Conservation (phyloP, 2,113 vertebrate species). For the Rhadina sibilatrix region DNA sequence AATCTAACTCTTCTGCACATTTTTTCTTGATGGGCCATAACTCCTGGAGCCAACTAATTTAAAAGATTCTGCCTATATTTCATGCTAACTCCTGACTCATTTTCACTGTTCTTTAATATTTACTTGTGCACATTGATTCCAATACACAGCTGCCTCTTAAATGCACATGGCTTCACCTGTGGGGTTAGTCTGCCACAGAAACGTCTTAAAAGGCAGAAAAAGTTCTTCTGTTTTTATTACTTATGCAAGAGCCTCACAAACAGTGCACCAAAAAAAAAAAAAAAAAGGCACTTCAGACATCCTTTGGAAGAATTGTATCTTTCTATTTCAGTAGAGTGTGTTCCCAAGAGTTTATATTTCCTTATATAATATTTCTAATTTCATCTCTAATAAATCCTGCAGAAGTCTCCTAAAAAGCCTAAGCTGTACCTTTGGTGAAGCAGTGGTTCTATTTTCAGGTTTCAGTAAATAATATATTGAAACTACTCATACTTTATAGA, state of each 20-base stretch:
- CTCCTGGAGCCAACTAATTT: background rate
- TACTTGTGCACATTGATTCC: background rate
- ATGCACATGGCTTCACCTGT: background rate
- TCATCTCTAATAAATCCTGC: background rate
- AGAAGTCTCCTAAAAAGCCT: background rate
- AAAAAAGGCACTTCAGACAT: background rate
- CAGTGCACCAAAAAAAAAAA: background rate
- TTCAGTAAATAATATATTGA: background rate
- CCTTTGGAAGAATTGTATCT: background rate
- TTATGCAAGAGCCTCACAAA: background rate
- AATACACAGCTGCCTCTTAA: background rate
- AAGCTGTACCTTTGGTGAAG: background rate
- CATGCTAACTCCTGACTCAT: background rate
- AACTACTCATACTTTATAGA: background rate
- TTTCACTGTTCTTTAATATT: background rate
- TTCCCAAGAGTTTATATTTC: background rate
- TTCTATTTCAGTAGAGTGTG: background rate
- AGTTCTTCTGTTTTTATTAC: background rate
- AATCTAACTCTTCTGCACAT: background rate
- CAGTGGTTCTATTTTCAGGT: background rate
- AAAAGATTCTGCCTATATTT: background rate
- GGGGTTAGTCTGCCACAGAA: background rate
- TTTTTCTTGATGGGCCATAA: background rate
- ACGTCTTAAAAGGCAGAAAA: background rate
- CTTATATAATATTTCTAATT: background rate